A percentile compares a stretch with the other conserved stretches of the same genome.
Conservation (phyloP, 2,888 invertebrate species). For the Tinea trinotella region DNA sequence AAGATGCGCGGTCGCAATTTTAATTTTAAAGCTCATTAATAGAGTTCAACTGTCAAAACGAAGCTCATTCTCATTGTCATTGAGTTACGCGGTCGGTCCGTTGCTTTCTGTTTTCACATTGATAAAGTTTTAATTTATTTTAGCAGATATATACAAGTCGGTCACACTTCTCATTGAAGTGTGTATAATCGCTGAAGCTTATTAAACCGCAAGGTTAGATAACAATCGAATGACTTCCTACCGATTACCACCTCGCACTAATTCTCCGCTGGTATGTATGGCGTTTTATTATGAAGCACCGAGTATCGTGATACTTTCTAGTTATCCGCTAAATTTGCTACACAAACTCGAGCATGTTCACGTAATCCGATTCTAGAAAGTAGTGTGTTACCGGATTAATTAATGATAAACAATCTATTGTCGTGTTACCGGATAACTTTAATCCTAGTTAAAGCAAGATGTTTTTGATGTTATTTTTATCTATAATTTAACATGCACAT, state of each 20-base stretch:
- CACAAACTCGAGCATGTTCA: conserved; percentile 32
- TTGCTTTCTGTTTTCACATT: too few species aligned
- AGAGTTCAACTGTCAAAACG: too few species aligned
- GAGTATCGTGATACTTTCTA: conserved; percentile 34
- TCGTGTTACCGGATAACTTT: neutral
- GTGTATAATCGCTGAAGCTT: neutral
- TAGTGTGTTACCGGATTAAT: conserved; percentile 28
- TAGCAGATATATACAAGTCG: neutral
- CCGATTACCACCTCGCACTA: conserved; percentile 38
- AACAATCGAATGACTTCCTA: conserved; percentile 37
- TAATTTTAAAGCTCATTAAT: too few species aligned
- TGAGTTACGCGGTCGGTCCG: too few species aligned
- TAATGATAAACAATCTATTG: neutral
- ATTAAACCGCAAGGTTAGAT: conserved; percentile 36
- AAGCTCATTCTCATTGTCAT: too few species aligned
- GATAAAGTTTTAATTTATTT: too few species aligned
- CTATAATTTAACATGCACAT: too few species aligned
- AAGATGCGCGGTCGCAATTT: too few species aligned
- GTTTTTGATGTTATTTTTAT: too few species aligned
- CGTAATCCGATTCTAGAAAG: conserved; percentile 12
- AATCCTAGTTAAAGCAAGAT: neutral
- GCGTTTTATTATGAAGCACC: conserved; percentile 32
- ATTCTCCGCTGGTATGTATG: conserved; percentile 36
- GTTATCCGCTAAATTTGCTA: conserved; percentile 40
- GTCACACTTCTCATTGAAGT: neutral